phyloP scores from a whole-genome alignment of 2,113 vertebrate genomes.

The Tenrec ecaudatus region DNA sequence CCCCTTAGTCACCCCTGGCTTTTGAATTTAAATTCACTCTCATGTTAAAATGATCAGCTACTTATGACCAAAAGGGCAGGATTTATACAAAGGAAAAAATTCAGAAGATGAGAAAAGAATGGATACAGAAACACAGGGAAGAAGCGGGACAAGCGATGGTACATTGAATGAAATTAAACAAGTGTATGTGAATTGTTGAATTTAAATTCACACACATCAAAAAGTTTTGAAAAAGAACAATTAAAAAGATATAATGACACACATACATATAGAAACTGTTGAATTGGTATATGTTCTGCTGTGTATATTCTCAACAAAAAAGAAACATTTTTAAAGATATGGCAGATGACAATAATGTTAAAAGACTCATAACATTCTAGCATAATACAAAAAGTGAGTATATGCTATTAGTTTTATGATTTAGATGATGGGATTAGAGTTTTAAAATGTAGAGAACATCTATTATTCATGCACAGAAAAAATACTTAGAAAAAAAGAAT shows the following conservation, averaged over 20 bases:
- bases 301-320: neutral
- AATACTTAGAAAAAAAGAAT: neutral
- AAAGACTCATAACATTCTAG: neutral
- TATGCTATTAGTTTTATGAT: neutral
- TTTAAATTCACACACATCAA: no score
- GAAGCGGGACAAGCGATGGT: no score
- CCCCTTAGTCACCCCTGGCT: no score
- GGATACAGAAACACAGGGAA: no score
- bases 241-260: neutral
- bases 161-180: no score
- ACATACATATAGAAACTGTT: neutral
- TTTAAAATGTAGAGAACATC: neutral
- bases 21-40: no score
- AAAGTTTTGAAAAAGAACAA: no score
- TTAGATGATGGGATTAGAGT: neutral
- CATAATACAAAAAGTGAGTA: neutral
- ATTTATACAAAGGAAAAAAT: no score
- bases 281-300: neutral
- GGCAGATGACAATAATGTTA: neutral
- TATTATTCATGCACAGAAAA: conserved; percentile 34
- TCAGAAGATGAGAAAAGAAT: no score
- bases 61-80: no score
- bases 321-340: neutral
- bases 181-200: no score
- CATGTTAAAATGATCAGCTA: no score